A percentile compares a stretch with the other conserved stretches of the same genome.
phyloP scores from a whole-genome alignment of 2,888 invertebrate genomes.

The Andrena hattorfiana region DNA sequence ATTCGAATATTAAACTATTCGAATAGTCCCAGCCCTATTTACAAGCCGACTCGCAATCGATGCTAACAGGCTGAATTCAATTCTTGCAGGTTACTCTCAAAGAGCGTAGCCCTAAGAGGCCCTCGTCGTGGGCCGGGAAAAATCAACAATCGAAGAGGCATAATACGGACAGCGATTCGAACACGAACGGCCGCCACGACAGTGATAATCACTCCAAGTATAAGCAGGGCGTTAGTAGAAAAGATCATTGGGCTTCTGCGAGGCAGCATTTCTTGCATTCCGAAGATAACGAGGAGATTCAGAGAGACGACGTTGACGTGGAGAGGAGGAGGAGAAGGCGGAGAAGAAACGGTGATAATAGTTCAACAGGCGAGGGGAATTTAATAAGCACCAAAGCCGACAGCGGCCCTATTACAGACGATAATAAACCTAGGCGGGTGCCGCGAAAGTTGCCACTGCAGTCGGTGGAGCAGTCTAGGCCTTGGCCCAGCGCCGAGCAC shows the following conservation, averaged over 20 bases:
- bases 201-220: constrained; percentile 76
- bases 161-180: constrained; percentile 77
- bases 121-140: constrained; percentile 79
- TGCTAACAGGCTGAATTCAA: neutral
- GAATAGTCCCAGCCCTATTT: no score
- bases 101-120: constrained; percentile 80
- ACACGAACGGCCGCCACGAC: constrained; percentile 74
- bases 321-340: constrained; percentile 76
- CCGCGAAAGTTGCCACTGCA: constrained; percentile 81
- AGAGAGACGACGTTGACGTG: constrained; percentile 74
- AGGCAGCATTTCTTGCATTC: constrained; percentile 80
- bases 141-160: constrained; percentile 79
- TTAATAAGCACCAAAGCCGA: constrained; percentile 65
- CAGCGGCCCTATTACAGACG: constrained; percentile 57
- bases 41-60: neutral
- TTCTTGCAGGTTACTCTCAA: constrained; percentile 79
- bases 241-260: constrained; percentile 84
- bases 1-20: no score
- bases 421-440: constrained; percentile 73
- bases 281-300: constrained; percentile 75
- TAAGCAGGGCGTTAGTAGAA: constrained; percentile 76
- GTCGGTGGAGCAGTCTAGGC: constrained; percentile 74
- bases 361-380: constrained; percentile 68
- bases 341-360: constrained; percentile 74
- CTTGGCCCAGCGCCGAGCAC: constrained; percentile 57